Evolutionary conservation across 2,797 vertebrate genomes (phyloP), one percentile per base, ranked within the genome.

Genomic region (Poliocrania exsul): DNA sequence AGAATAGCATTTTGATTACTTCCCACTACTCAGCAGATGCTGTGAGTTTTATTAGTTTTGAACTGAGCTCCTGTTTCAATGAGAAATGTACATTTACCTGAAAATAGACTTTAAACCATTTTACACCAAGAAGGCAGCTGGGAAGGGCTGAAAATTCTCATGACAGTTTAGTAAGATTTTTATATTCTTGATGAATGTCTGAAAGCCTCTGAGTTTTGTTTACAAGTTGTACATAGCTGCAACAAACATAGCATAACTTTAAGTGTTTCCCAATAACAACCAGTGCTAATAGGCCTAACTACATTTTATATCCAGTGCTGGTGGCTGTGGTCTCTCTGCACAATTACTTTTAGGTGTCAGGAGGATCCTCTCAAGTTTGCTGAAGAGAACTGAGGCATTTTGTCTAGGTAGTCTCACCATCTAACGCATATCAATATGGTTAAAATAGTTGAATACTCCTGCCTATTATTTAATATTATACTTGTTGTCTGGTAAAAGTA

Each of bases 151-250:
- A 69, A 81, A 88, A 87, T 38, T 82, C 29, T 85, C 21, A 6
- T 44, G n/a, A 50, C 28, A 31, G 51, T 62, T 62, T n/a, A 61
- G 31, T 82, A 78, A 51, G 53, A 19, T 50, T 91, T 92, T 81
- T 78, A 5, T 88, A 17, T 51, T 66, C 38, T 49, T 61, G 21
- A 47, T 92, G 81, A 86, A 83, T 49, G 40, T 75, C 50, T 69
- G 61, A 87, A 92, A 78, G 35, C 50, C 29, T 95, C 65, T 35
- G 37, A 87, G 10, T 78, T 93, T 91, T 81, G 50, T 81, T 92
- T 94, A 81, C 69, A 81, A 78, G 35, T 16, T 91, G 49, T 65
- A 83, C 31, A 37, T 40, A 81, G 64, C 38, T 85, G 37, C 65
- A 77, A 13, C 42, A 87, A 74, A 47, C 31, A 80, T 66, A 88